phyloP scores from a whole-genome alignment of 2,113 vertebrate species.

The Eudyptes chrysolophus region DNA sequence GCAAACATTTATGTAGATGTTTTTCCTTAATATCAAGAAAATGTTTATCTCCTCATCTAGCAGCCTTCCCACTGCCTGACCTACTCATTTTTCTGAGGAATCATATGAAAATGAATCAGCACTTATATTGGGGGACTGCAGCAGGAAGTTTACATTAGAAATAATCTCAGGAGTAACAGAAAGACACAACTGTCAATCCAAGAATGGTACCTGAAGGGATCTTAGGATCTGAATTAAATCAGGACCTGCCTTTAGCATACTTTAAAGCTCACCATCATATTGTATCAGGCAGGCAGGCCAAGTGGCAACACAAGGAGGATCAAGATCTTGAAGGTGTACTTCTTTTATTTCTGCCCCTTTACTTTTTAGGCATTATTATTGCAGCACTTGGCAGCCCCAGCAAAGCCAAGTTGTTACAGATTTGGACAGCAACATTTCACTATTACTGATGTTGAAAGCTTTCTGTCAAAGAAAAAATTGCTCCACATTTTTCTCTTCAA shows the following conservation, averaged over 20 bases:
- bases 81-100: background rate
- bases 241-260: background rate
- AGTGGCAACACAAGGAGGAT: background rate
- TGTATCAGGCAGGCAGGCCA: background rate
- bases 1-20: background rate
- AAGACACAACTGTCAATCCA: slow-evolving; percentile 1
- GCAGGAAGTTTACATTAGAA: background rate
- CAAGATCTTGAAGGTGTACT: background rate
- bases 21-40: background rate
- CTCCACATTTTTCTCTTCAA: slow-evolving; percentile 7
- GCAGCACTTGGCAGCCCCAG: background rate
- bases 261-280: background rate
- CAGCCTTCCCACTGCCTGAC: background rate
- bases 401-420: slow-evolving; percentile 17
- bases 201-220: background rate
- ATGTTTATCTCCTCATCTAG: background rate
- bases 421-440: slow-evolving; percentile 30
- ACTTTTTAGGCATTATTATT: background rate
- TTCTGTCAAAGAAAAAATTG: slow-evolving; percentile 50
- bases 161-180: background rate
- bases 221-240: slow-evolving; percentile 44
- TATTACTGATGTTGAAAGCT: slow-evolving; percentile 56
- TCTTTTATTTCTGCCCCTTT: background rate
- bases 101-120: background rate
- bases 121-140: background rate